Conservation (phyloP, 2,888 invertebrate species). For the Heliconius hortense region DNA sequence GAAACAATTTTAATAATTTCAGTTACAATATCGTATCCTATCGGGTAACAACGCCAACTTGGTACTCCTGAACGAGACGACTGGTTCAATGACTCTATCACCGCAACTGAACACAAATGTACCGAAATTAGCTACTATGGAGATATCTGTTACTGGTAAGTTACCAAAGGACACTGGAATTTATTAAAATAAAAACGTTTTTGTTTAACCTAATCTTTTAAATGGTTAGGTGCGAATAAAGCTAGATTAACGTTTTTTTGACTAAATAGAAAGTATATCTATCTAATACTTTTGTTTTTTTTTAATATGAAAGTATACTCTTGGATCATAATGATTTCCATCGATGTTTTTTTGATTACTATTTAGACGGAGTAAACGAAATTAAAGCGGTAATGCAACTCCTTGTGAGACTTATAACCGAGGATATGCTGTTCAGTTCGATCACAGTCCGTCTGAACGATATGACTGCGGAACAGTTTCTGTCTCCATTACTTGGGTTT, state of each 20-base stretch:
- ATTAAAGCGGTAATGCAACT: conserved; percentile 96
- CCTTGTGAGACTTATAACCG: conserved; percentile 93
- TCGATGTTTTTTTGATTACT: not conserved
- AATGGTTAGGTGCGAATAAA: too few species aligned
- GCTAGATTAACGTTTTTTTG: not conserved
- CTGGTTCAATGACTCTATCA: conserved; percentile 92
- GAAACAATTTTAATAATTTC: conserved; percentile 43
- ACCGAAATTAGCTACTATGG: conserved; percentile 95
- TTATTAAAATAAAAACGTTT: not conserved
- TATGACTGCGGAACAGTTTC: conserved; percentile 95
- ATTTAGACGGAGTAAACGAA: conserved; percentile 94
- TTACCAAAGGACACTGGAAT: not conserved
- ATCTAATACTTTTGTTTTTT: too few species aligned
- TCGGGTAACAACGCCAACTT: conserved; percentile 97
- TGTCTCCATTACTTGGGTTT: conserved; percentile 92
- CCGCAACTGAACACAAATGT: conserved; percentile 98
- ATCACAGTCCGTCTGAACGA: conserved; percentile 96
- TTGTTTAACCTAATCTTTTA: too few species aligned
- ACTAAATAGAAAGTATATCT: not conserved
- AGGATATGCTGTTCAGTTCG: conserved; percentile 96
- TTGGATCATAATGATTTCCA: too few species aligned
- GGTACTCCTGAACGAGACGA: conserved; percentile 90
- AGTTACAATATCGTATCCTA: conserved; percentile 90
- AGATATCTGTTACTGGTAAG: conserved; percentile 92
- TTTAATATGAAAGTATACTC: too few species aligned